These are phyloP conservation scores for Metalampra italica DNA, from an alignment of 2,888 invertebrate genomes.

Conservation along the genomic window DNA sequence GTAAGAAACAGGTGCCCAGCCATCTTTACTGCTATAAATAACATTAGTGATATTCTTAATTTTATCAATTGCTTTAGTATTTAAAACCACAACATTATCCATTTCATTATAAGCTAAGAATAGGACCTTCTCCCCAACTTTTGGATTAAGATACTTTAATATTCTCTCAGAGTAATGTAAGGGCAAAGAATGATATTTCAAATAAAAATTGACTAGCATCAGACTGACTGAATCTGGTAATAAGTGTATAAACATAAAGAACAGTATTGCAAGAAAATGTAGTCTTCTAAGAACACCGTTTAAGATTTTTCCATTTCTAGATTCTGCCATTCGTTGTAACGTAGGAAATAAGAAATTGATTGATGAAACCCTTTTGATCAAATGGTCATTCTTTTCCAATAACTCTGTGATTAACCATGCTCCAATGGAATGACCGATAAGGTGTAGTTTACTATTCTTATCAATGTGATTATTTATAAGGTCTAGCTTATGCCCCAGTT, in stretches of 20 bases:
- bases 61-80: conserved; percentile 80
- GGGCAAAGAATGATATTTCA: conserved; percentile 73
- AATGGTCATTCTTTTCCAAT: conserved; percentile 75
- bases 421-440: conserved; percentile 95
- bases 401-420: conserved; percentile 89
- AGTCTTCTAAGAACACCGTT: conserved; percentile 76
- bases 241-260: conserved; percentile 54
- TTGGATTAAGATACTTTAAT: conserved; percentile 77
- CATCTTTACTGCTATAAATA: conserved; percentile 88
- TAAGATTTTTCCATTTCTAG: conserved; percentile 85
- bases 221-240: conserved; percentile 75
- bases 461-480: conserved; percentile 88
- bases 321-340: conserved; percentile 88
- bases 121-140: conserved; percentile 81
- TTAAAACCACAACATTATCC: conserved; percentile 83
- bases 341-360: conserved; percentile 92
- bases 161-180: conserved; percentile 66
- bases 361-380: conserved; percentile 78
- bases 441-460: conserved; percentile 83
- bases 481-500: conserved; percentile 87
- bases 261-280: conserved; percentile 43
- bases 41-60: conserved; percentile 79
- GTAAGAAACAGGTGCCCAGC: conserved; percentile 89
- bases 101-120: conserved; percentile 89
- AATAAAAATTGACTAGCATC: conserved; percentile 76